Conservation (phyloP, 2,113 vertebrate genomes). For the Antennarius striatus region DNA sequence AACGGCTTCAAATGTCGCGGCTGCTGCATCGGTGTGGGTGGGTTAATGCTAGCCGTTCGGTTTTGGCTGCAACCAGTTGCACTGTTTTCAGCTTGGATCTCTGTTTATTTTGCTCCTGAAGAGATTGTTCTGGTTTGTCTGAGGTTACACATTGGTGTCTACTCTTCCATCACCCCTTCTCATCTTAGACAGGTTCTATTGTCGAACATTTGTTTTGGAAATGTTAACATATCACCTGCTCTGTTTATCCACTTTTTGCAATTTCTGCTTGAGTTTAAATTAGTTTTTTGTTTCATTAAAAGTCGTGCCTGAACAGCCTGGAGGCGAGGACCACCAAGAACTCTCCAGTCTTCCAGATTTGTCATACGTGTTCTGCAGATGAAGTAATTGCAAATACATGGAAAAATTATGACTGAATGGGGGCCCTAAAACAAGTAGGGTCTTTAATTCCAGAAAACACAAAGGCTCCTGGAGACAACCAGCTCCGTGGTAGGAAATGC, state of each 20-base stretch:
- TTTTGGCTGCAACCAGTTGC: conserved; percentile 11
- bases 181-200: not conserved
- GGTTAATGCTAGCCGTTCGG: conserved; percentile 33
- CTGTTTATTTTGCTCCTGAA: conserved; percentile 25
- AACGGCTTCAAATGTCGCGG: conserved; percentile 27
- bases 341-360: conserved; percentile 25
- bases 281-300: conserved; percentile 36
- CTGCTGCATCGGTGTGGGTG: conserved; percentile 4
- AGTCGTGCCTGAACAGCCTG: not conserved
- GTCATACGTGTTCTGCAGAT: conserved; percentile 39
- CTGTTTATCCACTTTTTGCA: conserved; percentile 1
- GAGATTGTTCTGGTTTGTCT: not conserved
- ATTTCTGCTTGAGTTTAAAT: conserved; percentile 16
- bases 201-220: not conserved
- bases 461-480: conserved; percentile 33
- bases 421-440: conserved; percentile 47
- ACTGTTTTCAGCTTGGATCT: conserved; percentile 19
- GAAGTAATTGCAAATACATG: conserved; percentile 36
- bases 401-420: conserved; percentile 57
- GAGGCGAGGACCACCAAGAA: conserved; percentile 33
- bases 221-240: conserved; percentile 10
- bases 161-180: not conserved
- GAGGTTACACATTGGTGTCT: not conserved
- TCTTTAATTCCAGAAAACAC: conserved; percentile 51
- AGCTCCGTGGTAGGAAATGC: conserved; percentile 47